phyloP scores from a whole-genome alignment of 2,888 invertebrate species.

The Pristionchus entomophagus region DNA sequence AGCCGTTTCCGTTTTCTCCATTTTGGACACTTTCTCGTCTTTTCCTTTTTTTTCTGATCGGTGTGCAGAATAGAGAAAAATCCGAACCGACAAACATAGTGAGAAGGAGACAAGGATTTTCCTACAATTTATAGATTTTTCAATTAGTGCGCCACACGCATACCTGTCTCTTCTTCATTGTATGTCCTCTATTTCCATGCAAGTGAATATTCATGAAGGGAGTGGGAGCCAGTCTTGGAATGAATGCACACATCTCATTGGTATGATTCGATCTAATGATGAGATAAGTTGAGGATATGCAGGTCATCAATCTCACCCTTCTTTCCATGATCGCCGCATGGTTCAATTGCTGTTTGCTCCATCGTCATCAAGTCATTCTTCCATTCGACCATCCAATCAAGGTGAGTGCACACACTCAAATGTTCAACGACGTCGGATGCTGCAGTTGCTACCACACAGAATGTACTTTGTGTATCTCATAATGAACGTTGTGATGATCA shows the following conservation, averaged over 20 bases:
- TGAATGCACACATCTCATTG: background rate
- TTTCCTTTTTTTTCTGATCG: too few species aligned
- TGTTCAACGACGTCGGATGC: background rate
- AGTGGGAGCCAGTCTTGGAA: background rate
- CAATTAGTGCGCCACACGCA: background rate
- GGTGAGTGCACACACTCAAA: background rate
- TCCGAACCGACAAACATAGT: too few species aligned
- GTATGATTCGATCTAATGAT: background rate
- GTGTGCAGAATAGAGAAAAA: too few species aligned
- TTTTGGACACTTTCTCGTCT: too few species aligned
- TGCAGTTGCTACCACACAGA: background rate
- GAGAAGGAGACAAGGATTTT: too few species aligned
- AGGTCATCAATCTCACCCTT: background rate
- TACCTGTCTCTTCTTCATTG: constrained; percentile 17
- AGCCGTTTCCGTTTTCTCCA: too few species aligned
- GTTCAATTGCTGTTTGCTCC: constrained; percentile 24
- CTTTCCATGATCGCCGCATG: background rate
- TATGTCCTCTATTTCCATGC: background rate
- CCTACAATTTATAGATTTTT: background rate
- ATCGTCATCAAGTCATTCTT: constrained; percentile 6
- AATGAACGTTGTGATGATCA: background rate
- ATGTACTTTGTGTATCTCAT: background rate
- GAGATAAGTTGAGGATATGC: too few species aligned
- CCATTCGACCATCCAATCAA: background rate
- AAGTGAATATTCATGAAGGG: background rate